Base-by-base conservation (phyloP, 2,888 invertebrate species). In the Rhaphigaster nebulosa region DNA sequence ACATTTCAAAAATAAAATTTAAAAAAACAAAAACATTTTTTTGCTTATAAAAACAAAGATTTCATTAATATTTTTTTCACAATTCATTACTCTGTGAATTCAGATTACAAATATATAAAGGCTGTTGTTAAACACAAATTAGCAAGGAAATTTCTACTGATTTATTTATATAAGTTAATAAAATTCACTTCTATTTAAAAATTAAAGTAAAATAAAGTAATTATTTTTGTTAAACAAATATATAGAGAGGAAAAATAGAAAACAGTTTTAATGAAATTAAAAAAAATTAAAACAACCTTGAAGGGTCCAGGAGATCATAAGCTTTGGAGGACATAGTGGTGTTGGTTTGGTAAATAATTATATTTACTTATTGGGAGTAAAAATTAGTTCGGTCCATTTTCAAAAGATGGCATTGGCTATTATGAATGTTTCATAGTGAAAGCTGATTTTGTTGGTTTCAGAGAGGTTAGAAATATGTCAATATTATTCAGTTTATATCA, bases 181-280 rank as follows among this genome's bases (percentile, higher is more conserved):
- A 20, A 52, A 88, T 70, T 20, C 23, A 29, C n/a, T 56, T 80
- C 87, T 92, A 87, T n/a, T 56, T 52, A 26, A 87, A 87, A 54
- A 52, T 26, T 87, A 87, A n/a, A 87, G 29, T 87, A 52, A 50
- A 50, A 87, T 29, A 26, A 84, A 84, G 26, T 56, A 38, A 87
- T 87, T 50, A 54, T 87, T 29, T 45, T 1, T 45, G 50, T 52
- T 52, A 50, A 50, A 23, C 8, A 38, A 34, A 34, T 18, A 65
- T 5, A 38, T 29, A 29, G 29, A 20, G 38, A 76, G 38, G 23
- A 23, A 38, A 76, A 76, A 76, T 38, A 76, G 13, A 38, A 20
- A 38, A 76, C 15, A 38, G 6, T 76, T 76, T 20, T 0, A 76
- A 29, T 20, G 10, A 76, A 76, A 23, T 34, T 70, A 38, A 65